Conservation (phyloP, 2,888 invertebrate species). For the Hydropsyche betteni region DNA sequence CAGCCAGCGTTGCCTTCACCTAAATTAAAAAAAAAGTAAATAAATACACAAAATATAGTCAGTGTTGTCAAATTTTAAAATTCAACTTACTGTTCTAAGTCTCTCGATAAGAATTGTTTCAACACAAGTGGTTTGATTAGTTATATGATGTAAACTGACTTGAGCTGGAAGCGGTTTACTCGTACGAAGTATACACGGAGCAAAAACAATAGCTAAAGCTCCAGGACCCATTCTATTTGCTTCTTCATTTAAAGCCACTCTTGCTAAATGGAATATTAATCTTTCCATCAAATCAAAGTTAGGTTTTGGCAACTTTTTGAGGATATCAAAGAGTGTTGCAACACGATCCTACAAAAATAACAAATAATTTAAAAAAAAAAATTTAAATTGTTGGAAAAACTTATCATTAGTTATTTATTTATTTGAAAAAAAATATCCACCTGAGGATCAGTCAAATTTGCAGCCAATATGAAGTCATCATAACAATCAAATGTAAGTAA, state of each 20-base stretch:
- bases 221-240: conserved; percentile 92
- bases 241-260: conserved; percentile 86
- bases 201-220: conserved; percentile 92
- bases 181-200: conserved; percentile 91
- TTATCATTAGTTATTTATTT: too few species aligned
- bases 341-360: conserved; percentile 73
- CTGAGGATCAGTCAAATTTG: conserved; percentile 81
- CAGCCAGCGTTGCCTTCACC: conserved; percentile 84
- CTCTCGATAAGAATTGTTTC: conserved; percentile 91
- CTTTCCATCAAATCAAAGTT: conserved; percentile 93
- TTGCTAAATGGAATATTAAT: conserved; percentile 89
- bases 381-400: conserved; percentile 60
- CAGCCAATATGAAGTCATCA: conserved; percentile 91
- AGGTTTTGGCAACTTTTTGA: conserved; percentile 87
- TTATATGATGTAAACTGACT: conserved; percentile 89
- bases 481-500: conserved; percentile 92
- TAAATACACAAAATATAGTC: background rate
- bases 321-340: conserved; percentile 83
- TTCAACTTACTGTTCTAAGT: conserved; percentile 63
- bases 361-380: conserved; percentile 30
- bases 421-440: conserved; percentile 60
- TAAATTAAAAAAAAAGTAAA: conserved; percentile 60
- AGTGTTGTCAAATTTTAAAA: background rate
- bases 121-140: conserved; percentile 88
- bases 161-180: conserved; percentile 89